Conservation (phyloP, 2,797 vertebrate genomes). For the Takifugu ocellatus region DNA sequence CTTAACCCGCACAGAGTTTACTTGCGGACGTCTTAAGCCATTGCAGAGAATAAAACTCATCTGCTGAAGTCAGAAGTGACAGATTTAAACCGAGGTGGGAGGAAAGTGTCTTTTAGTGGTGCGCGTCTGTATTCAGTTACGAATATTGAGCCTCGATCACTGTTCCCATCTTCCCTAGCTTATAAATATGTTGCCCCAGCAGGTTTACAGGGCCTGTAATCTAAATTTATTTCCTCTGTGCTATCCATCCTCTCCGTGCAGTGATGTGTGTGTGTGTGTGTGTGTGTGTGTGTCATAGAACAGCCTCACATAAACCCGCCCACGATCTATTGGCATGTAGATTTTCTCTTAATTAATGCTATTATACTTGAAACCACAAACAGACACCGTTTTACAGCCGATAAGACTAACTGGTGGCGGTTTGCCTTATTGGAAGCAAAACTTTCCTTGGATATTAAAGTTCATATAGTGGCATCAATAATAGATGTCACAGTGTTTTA, state of each 20-base stretch:
- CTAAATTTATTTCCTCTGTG: conserved; percentile 54
- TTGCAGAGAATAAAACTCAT: conserved; percentile 38
- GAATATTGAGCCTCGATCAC: conserved; percentile 40
- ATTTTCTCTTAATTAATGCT: conserved; percentile 29
- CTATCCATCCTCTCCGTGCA: conserved; percentile 50
- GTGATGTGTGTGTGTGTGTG: conserved; percentile 37
- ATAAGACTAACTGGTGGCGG: not conserved
- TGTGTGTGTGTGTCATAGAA: conserved; percentile 31
- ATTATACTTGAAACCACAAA: conserved; percentile 38
- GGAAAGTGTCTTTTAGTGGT: conserved; percentile 18
- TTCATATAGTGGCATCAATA: not conserved
- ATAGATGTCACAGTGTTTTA: not conserved
- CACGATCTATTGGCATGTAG: conserved; percentile 51
- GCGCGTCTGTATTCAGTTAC: conserved; percentile 24
- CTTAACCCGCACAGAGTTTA: conserved; percentile 57
- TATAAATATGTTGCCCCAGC: conserved; percentile 61
- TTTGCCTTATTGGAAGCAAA: not conserved
- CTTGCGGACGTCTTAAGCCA: conserved; percentile 52
- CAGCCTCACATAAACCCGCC: conserved; percentile 28
- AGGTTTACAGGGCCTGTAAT: conserved; percentile 57
- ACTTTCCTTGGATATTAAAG: not conserved
- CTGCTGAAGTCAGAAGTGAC: conserved; percentile 23
- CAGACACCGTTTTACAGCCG: conserved; percentile 30
- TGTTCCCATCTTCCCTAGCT: conserved; percentile 49
- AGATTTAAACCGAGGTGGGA: conserved; percentile 11